Conservation (phyloP, 2,113 vertebrate genomes). For the Sapajus apella region DNA sequence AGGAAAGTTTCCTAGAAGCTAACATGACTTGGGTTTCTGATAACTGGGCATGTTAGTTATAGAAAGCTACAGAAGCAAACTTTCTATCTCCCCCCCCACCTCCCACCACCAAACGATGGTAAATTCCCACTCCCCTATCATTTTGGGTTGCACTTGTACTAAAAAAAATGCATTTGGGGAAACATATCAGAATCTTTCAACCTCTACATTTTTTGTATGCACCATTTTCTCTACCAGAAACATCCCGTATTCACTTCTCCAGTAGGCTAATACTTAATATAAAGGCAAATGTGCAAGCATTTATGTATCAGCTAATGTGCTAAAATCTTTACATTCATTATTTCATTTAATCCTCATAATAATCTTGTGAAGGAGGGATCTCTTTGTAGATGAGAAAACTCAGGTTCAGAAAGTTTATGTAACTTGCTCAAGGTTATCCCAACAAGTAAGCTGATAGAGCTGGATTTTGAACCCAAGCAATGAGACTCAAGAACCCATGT, state of each 20-base stretch:
- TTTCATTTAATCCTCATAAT: not conserved
- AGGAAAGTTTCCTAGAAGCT: not conserved
- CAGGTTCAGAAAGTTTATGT: not conserved
- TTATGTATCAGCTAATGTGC: not conserved
- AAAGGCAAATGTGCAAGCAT: not conserved
- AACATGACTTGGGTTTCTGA: not conserved
- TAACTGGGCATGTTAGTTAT: not conserved
- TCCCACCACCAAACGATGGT: not conserved
- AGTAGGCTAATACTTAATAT: not conserved
- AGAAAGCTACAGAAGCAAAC: not conserved
- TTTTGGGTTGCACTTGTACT: not conserved
- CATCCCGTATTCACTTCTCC: not conserved
- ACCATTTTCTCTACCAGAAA: not conserved
- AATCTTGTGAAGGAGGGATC: not conserved
- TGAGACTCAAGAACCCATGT: not conserved
- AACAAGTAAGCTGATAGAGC: not conserved
- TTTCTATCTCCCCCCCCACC: no score
- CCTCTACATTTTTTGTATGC: not conserved
- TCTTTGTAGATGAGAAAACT: not conserved
- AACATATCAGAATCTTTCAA: not conserved
- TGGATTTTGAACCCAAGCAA: constrained; percentile 7
- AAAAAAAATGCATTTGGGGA: not conserved
- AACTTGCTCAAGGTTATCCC: not conserved
- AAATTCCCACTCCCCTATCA: constrained; percentile 25
- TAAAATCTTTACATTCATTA: not conserved